These are phyloP conservation scores for Lasioglossum baleicum DNA, from an alignment of 1,140 invertebrate genomes.

Conservation along the genomic window DNA sequence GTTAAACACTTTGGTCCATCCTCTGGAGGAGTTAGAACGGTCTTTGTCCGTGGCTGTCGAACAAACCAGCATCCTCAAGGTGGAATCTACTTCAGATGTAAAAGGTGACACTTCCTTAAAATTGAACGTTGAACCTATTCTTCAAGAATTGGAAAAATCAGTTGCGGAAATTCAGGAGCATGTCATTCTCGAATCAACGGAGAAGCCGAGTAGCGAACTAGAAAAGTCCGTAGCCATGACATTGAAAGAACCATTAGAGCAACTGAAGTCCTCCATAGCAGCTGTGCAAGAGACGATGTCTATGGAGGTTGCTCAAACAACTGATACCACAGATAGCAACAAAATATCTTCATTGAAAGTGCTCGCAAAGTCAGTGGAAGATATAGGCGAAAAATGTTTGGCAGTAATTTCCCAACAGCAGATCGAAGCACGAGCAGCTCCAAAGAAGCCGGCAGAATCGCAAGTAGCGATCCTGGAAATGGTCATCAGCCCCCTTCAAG, in stretches of 20 bases:
- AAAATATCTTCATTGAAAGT: constrained; percentile 19
- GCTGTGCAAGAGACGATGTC: constrained; percentile 16
- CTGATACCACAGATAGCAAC: neutral
- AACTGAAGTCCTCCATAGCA: neutral
- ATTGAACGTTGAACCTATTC: neutral
- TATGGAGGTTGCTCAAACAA: neutral
- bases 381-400: constrained; percentile 44
- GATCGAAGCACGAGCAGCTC: constrained; percentile 1
- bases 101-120: neutral
- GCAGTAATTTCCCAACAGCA: constrained; percentile 20
- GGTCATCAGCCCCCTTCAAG: constrained; percentile 40
- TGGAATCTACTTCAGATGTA: neutral
- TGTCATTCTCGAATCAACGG: neutral
- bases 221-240: neutral
- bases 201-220: neutral
- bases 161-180: neutral
- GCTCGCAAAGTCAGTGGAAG: constrained; percentile 37
- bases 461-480: constrained; percentile 37
- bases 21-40: constrained; percentile 34
- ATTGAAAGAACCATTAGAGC: neutral
- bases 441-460: neutral
- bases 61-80: neutral
- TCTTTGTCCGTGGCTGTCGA: constrained; percentile 23
- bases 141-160: neutral
- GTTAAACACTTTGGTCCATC: neutral